Evolutionary conservation across 2,888 invertebrate species (phyloP), one percentile per base, ranked within the genome.

Genomic region (Byasa hedistus): DNA sequence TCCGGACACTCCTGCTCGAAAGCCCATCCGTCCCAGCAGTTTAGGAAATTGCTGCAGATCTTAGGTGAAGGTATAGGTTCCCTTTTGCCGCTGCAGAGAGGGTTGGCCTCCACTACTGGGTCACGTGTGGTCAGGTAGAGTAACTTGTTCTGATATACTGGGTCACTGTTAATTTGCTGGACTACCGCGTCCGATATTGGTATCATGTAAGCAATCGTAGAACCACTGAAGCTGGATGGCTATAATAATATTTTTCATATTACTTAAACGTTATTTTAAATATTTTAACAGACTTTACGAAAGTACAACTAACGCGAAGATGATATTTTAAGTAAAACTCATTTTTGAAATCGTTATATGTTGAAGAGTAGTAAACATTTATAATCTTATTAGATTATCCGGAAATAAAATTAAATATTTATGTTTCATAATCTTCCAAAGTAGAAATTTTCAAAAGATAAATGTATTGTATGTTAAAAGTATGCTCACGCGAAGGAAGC

Each of bases 11-110:
- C 91, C 78, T 95, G 94, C 73, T 95, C 95, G 27, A 93, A 89
- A 0, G 93, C 94, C 71, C 92, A 91, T 0, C 94, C 95, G 72
- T 95, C 94, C 95, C 95, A 95, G 78, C 95, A 95, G 80, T 95
- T 95, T 19, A 95, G 76, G 78, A 94, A 95, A 73, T 92, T 93
- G 55, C 92, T 92, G 75, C 95, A 95, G 7, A 90, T 81, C 36
- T 81, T 87, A 0, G 91, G 88, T 15, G 94, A 93, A 0, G 94
- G 93, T 70, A 94, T 94, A 77, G 95, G 95, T 3, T 94, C 93
- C 58, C 94, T 85, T 39, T 90, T 88, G 15, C 88, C 86, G 39
- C 85, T 75, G 68, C 93, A 93, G 0, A 85, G 72, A 0, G 85
- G 76, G 70, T 86, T 87, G 0, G 79, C 80, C 64, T 84, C 82